Conservation (phyloP, 2,888 invertebrate species). For the Autographa pulchrina region DNA sequence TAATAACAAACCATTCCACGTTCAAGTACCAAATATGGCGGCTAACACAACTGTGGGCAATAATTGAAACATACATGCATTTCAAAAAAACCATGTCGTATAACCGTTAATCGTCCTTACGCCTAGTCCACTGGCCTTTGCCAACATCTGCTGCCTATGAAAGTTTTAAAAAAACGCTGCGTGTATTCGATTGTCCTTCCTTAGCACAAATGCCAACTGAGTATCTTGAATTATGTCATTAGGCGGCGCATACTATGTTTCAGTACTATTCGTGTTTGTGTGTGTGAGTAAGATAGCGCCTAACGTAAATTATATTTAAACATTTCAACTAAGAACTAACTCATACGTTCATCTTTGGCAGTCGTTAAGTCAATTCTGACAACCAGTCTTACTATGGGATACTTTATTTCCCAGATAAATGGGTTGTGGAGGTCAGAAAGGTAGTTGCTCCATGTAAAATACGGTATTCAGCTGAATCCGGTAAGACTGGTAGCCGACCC, state of each 20-base stretch:
- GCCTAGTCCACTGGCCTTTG: constrained; percentile 75
- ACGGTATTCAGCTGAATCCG: too few species aligned
- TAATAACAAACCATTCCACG: constrained; percentile 39
- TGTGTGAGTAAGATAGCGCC: not conserved
- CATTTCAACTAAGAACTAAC: not conserved
- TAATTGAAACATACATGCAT: constrained; percentile 75
- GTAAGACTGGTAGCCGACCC: too few species aligned
- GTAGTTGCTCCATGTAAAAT: too few species aligned
- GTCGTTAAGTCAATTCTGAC: too few species aligned
- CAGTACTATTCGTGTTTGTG: constrained; percentile 10
- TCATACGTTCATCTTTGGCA: too few species aligned
- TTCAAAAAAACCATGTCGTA: constrained; percentile 65
- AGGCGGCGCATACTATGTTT: constrained; percentile 41
- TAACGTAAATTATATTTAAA: not conserved
- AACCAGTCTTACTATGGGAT: too few species aligned
- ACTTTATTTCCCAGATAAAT: too few species aligned
- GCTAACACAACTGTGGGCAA: constrained; percentile 58
- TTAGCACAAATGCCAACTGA: constrained; percentile 67
- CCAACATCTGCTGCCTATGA: constrained; percentile 80
- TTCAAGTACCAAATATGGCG: constrained; percentile 61
- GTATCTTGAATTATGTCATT: constrained; percentile 67
- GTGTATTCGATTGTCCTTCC: constrained; percentile 69
- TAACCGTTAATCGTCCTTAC: constrained; percentile 72
- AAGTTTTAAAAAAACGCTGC: constrained; percentile 69
- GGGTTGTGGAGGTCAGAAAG: too few species aligned